Evolutionary conservation across 2,888 invertebrate species (phyloP), one percentile per base, ranked within the genome.

Genomic region (Diploptera punctata): DNA sequence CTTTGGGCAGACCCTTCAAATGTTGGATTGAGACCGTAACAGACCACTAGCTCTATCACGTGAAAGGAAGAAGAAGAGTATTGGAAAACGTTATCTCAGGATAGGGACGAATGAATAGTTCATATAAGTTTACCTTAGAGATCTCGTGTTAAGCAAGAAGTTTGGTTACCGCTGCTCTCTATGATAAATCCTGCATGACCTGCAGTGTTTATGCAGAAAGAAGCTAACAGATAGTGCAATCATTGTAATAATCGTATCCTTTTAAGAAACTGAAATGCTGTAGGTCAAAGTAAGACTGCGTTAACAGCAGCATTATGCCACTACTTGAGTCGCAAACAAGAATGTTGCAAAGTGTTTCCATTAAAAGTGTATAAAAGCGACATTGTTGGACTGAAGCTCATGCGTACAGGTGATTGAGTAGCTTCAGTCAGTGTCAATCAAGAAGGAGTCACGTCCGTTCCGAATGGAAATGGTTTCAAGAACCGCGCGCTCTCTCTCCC

Each of bases 361-460:
- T 43, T 61, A 61, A 61, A 61, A 18, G 33, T 61, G 60, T 60
- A 60, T 60, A 60, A 60, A 61, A 33, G 19, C 13, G 52, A n/a
- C 21, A 29, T 31, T 54, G 24, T 16, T 9, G 26, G 3, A 24
- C 7, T 9, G 26, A 16, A n/a, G 21, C 65, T 43, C 65, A 65
- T 47, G 47, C 65, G 65, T 24, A 47, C 21, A 62, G 62, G 65
- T 65, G 65, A 65, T 65, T 65, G 65, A 65, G 65, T 26, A 29
- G 65, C 44, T 65, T 65, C 65, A 65, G 65, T 65, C 65, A 65
- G 47, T 65, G 65, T 65, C 65, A 65, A 65, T 65, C 65, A 65
- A 65, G 65, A 65, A 43, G 47, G 9, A 44, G 44, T 65, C 47
- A 44, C 43, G 65, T 65, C 65, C 65, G 21, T 65, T 29, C 29